These are phyloP conservation scores for Dichetophora obliterata DNA, from an alignment of 2,888 invertebrate species.

Conservation along the genomic window DNA sequence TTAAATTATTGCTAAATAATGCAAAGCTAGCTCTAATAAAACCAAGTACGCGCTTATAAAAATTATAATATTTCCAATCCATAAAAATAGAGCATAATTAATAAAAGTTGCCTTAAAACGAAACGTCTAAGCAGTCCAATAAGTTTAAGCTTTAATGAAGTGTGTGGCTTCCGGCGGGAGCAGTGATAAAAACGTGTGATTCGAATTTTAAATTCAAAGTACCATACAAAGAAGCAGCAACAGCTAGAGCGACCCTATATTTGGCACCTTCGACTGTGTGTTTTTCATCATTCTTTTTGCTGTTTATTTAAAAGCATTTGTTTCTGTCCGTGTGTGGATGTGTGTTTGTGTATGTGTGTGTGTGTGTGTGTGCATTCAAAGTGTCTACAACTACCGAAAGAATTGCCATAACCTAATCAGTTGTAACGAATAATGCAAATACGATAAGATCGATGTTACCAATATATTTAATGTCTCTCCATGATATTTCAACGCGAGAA, in stretches of 20 bases:
- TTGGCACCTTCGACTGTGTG: no score
- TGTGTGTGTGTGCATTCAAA: neutral
- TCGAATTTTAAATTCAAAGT: conserved; percentile 3
- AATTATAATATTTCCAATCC: no score
- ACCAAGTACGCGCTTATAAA: no score
- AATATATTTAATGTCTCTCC: conserved; percentile 70
- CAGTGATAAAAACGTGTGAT: neutral
- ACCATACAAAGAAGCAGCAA: conserved; percentile 39
- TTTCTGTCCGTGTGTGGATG: neutral
- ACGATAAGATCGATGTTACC: conserved; percentile 71
- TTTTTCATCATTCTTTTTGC: no score
- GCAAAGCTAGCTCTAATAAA: neutral
- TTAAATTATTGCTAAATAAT: neutral
- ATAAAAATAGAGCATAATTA: neutral
- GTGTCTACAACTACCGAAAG: conserved; percentile 47
- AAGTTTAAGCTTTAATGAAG: conserved; percentile 5
- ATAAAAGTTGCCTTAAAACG: conserved; percentile 11
- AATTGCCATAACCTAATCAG: conserved; percentile 55
- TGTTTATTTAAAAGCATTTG: neutral
- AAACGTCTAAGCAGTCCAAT: neutral
- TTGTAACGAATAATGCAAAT: conserved; percentile 68
- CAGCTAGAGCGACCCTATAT: no score
- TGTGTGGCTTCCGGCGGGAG: conserved; percentile 16
- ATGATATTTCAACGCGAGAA: conserved; percentile 70
- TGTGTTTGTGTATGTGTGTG: neutral